These are phyloP conservation scores for Trileptium ribeirensis DNA, from an alignment of 2,888 invertebrate genomes.

Conservation along the genomic window DNA sequence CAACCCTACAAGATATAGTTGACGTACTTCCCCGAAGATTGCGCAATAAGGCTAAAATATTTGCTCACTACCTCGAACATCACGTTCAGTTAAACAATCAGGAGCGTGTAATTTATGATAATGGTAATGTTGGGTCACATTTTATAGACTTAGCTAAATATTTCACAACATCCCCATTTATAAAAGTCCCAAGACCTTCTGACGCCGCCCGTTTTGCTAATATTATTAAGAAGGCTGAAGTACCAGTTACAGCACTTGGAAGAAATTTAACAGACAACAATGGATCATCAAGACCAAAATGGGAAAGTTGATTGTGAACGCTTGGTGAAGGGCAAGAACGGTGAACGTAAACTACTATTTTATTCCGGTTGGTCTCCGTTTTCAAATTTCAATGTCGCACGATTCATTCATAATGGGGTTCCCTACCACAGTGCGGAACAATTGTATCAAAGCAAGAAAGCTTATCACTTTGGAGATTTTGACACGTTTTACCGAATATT, in stretches of 20 bases:
- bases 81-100: background rate
- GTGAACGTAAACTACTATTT: too few species aligned
- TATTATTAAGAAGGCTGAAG: background rate
- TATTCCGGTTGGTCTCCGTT: too few species aligned
- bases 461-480: background rate
- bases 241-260: too few species aligned
- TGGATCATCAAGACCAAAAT: too few species aligned
- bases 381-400: too few species aligned
- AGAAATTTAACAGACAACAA: too few species aligned
- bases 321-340: too few species aligned
- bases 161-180: background rate
- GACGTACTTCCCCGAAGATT: background rate
- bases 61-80: background rate
- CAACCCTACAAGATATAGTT: background rate
- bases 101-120: background rate
- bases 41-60: conserved; percentile 7
- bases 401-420: too few species aligned
- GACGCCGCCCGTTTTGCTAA: background rate
- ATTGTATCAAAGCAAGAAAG: background rate
- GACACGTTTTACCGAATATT: background rate
- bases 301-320: too few species aligned
- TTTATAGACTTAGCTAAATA: background rate
- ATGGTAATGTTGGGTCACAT: background rate
- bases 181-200: background rate
- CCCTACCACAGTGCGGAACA: background rate